Evolutionary conservation across 2,888 invertebrate species (phyloP), one percentile per base, ranked within the genome.

Genomic region (Plutella xylostella): DNA sequence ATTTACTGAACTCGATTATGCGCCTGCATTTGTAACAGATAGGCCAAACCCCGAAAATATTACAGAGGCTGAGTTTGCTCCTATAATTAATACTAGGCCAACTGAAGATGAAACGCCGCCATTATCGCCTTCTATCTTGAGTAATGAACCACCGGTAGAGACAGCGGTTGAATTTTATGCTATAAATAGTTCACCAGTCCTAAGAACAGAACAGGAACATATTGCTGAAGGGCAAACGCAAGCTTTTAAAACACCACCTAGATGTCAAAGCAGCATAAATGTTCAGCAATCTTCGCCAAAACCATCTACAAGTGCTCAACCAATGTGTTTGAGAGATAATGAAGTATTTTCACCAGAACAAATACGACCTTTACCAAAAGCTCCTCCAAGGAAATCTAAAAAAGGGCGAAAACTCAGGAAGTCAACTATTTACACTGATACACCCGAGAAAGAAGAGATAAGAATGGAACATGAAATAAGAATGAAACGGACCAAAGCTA

Each of bases 371-470:
- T 44, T 37, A 3, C 52, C 55, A 33, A 55, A 56, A 47, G 54
- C 51, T 42, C 43, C 53, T 15, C 39, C 22, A 3, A 12, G 39
- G 15, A 40, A 40, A 22, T 22, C 39, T 3, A 37, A 11, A 49
- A 46, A 46, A 17, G 49, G 51, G 7, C 37, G 50, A 4, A 53
- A 45, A 46, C 50, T 35, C 2, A 49, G 33, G 37, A 51, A 54
- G 38, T 48, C 52, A 33, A 37, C 54, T 3, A 52, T 57, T 17
- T 57, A 52, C 31, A 57, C 55, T 7, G 57, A 57, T 21, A 55
- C 55, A 9, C 55, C 54, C 4, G 52, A 55, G 45, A 55, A 57
- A 42, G 54, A 55, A 38, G 46, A 21, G 7, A 45, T 54, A 12
- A 41, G 48, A 44, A 47, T 45, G 45, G 54, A 56, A 45, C 20